These are phyloP conservation scores for Thamnophis elegans DNA, from an alignment of 2,797 vertebrate species.

Conservation along the genomic window DNA sequence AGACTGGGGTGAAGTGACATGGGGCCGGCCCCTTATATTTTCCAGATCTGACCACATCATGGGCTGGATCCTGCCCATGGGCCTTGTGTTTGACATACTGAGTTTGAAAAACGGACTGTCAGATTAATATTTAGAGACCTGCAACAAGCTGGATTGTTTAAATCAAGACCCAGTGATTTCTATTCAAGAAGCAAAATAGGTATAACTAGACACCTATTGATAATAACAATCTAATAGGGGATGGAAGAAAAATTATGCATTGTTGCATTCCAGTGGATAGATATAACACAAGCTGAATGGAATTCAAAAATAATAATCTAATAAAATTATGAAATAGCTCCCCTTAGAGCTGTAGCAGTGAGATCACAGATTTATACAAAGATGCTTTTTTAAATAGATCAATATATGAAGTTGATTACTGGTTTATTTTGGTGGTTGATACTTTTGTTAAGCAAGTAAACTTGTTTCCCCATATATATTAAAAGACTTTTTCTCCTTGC, in stretches of 20 bases:
- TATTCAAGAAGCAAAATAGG: neutral
- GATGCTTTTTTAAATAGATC: neutral
- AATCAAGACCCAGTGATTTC: neutral
- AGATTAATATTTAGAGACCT: neutral
- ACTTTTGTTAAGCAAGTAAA: neutral
- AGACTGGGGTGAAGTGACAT: too few relatives aligned
- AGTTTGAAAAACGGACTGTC: neutral
- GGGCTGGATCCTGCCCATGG: too few relatives aligned
- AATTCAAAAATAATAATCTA: slow-evolving; percentile 25
- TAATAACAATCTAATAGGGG: neutral
- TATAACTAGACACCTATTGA: too few relatives aligned
- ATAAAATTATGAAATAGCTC: slow-evolving; percentile 32
- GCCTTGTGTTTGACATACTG: neutral
- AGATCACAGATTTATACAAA: slow-evolving; percentile 14
- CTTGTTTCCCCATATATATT: neutral
- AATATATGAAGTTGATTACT: slow-evolving; percentile 7
- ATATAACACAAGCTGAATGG: slow-evolving; percentile 20
- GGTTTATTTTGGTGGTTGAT: slow-evolving; percentile 1
- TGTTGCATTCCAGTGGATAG: neutral
- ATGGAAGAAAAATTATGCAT: slow-evolving; percentile 8
- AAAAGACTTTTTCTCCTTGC: neutral
- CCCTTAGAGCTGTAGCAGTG: neutral
- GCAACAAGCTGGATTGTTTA: neutral
- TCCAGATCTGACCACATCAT: too few relatives aligned
- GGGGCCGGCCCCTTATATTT: too few relatives aligned